Conservation (phyloP, 2,888 invertebrate species). For the Chorisops tibialis region DNA sequence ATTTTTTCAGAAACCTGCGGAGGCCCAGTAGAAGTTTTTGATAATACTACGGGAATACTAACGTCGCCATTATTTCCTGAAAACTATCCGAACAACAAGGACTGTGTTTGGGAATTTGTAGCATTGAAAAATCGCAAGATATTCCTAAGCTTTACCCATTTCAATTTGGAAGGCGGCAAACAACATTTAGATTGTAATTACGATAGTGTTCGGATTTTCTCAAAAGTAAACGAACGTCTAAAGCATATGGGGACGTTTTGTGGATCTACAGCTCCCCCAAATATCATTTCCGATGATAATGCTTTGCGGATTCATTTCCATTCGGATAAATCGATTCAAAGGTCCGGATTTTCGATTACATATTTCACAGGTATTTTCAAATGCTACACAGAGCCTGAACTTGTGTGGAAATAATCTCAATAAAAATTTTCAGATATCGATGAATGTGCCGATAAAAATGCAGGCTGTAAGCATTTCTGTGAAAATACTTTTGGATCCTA, state of each 20-base stretch:
- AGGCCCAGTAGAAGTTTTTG: conserved; percentile 79
- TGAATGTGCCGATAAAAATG: conserved; percentile 93
- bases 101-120: conserved; percentile 97
- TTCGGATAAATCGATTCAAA: conserved; percentile 96
- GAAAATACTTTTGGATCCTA: conserved; percentile 91
- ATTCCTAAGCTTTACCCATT: conserved; percentile 95
- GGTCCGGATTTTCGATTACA: conserved; percentile 90
- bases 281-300: conserved; percentile 91
- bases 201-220: conserved; percentile 88
- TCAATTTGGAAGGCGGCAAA: conserved; percentile 89
- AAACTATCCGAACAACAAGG: conserved; percentile 88
- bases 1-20: conserved; percentile 84
- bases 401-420: too few species aligned
- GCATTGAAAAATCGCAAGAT: conserved; percentile 90
- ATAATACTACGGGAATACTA: conserved; percentile 72
- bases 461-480: conserved; percentile 96
- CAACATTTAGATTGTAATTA: conserved; percentile 93
- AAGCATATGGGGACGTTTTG: conserved; percentile 86
- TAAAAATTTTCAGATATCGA: conserved; percentile 90
- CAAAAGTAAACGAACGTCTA: conserved; percentile 74
- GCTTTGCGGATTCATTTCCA: conserved; percentile 85
- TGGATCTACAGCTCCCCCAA: conserved; percentile 76
- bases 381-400: too few species aligned
- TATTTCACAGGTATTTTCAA: conserved; percentile 76
- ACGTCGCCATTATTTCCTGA: conserved; percentile 94